Conservation (phyloP, 2,888 invertebrate species). For the Tetragonula carbonaria region DNA sequence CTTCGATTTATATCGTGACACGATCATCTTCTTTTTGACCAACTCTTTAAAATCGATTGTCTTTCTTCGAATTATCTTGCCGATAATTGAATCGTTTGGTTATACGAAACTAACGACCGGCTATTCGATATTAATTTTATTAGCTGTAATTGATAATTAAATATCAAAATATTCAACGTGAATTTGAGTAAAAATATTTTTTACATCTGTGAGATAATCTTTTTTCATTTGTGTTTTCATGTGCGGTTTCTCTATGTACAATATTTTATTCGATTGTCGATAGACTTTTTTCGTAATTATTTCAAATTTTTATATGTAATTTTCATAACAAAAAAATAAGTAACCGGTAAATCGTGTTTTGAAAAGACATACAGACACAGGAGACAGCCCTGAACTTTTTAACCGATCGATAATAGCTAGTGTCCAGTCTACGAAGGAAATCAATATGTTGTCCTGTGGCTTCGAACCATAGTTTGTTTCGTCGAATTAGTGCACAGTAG, state of each 20-base stretch:
- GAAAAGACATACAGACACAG: conserved; percentile 56
- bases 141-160: not conserved
- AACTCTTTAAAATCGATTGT: not conserved
- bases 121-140: not conserved
- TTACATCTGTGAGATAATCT: not conserved
- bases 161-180: not conserved
- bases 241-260: not conserved
- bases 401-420: conserved; percentile 78
- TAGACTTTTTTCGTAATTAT: not conserved
- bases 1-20: conserved; percentile 29
- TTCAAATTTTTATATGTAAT: not conserved
- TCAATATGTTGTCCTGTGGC: conserved; percentile 79
- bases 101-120: not conserved
- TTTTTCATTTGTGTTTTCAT: not conserved
- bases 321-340: not conserved
- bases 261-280: not conserved
- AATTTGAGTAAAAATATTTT: not conserved
- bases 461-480: conserved; percentile 67
- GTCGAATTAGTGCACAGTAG: conserved; percentile 54
- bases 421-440: conserved; percentile 77
- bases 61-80: not conserved
- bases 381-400: conserved; percentile 82
- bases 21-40: not conserved
- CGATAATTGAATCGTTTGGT: not conserved
- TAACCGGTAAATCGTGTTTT: conserved; percentile 21